phyloP scores from a whole-genome alignment of 37 sponge, comb jelly and placozoan genomes.

The Theonella swinhoei region DNA sequence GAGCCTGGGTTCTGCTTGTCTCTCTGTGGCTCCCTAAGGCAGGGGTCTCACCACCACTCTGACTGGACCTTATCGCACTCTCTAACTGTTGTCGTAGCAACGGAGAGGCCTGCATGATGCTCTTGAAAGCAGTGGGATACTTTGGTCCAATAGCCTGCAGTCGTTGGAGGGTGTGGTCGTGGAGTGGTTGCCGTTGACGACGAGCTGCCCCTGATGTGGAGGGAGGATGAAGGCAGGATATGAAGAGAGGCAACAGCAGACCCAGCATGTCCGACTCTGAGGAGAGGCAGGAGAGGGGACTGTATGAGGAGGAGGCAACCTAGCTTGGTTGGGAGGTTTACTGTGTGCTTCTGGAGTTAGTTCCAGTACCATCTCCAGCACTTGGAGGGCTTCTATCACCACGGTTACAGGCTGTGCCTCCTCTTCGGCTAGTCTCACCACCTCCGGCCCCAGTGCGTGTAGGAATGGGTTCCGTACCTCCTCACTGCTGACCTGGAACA shows the following conservation, averaged over 20 bases:
- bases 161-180: conserved; percentile 48
- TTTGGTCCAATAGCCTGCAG: conserved; percentile 79
- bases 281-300: background rate
- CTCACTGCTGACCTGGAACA: conserved; percentile 26
- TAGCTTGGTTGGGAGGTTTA: no score
- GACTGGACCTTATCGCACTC: conserved; percentile 54
- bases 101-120: conserved; percentile 60
- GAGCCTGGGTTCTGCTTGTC: background rate
- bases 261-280: conserved; percentile 60
- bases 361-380: conserved; percentile 44
- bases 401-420: background rate
- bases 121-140: conserved; percentile 73
- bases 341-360: conserved; percentile 26
- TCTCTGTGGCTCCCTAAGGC: background rate
- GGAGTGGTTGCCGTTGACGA: conserved; percentile 14
- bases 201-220: conserved; percentile 4
- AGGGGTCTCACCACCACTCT: background rate
- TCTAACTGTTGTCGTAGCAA: conserved; percentile 70
- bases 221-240: conserved; percentile 36
- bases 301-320: no score
- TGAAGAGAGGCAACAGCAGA: conserved; percentile 58
- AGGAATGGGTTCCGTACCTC: conserved; percentile 42
- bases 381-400: conserved; percentile 48
- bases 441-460: conserved; percentile 49
- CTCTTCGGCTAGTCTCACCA: conserved; percentile 48